Evolutionary conservation across 64 coral and sea anemone genomes (phyloP).

Genomic region (Montipora efflorescens): DNA sequence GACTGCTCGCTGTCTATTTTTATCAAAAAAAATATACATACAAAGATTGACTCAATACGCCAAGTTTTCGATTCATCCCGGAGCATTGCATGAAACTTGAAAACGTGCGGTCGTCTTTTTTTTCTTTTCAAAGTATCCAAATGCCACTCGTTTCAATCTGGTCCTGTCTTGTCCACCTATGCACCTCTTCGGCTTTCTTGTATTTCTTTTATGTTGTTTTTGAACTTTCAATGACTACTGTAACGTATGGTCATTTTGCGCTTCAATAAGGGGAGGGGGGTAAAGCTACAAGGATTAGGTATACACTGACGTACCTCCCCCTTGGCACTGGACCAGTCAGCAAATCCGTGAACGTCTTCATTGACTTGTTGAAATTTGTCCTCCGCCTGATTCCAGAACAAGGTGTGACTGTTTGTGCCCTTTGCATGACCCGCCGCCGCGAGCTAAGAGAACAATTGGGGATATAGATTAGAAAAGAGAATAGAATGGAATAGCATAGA

Average conservation of each 20-base stretch:
- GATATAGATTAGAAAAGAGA: too few relatives aligned
- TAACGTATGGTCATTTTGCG: not conserved
- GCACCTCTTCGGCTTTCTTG: not conserved
- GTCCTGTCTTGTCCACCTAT: not conserved
- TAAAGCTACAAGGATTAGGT: not conserved
- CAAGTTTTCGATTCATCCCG: not conserved
- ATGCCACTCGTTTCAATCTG: not conserved
- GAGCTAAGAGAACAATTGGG: slow-evolving; percentile 37
- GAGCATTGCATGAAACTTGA: not conserved
- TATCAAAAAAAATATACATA: too few relatives aligned
- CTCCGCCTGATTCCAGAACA: slow-evolving; percentile 64
- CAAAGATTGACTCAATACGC: too few relatives aligned
- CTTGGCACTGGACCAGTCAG: slow-evolving; percentile 35
- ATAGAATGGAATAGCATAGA: too few relatives aligned
- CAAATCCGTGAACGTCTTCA: slow-evolving; percentile 19
- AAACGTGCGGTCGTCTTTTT: not conserved
- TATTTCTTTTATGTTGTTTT: not conserved
- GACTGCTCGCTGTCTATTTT: too few relatives aligned
- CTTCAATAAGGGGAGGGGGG: too few relatives aligned
- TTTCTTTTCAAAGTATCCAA: not conserved
- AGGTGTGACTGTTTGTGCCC: slow-evolving; percentile 70
- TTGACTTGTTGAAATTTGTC: slow-evolving; percentile 58
- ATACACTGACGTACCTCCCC: slow-evolving; percentile 35
- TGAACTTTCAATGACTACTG: not conserved
- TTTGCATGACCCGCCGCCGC: slow-evolving; percentile 53